These are phyloP conservation scores for Sus cebifrons DNA, from an alignment of 2,797 vertebrate species.

Conservation along the genomic window DNA sequence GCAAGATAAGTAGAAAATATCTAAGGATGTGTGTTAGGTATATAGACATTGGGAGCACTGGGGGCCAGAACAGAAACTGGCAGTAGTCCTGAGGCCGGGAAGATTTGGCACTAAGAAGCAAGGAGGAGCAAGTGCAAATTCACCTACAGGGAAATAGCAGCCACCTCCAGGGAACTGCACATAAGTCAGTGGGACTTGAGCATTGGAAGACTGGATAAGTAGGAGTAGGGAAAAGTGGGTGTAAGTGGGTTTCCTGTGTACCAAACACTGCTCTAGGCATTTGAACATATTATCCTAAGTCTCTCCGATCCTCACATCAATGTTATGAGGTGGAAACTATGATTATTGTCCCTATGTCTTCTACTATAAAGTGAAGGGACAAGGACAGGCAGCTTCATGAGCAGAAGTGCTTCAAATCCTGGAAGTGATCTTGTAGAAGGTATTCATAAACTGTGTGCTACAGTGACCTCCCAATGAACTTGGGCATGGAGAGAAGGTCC, in stretches of 20 bases:
- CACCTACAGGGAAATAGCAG: rapidly evolving
- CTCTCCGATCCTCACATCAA: background rate
- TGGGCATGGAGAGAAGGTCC: too few relatives aligned
- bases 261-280: background rate
- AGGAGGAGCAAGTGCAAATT: rapidly evolving
- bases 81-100: background rate
- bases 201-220: rapidly evolving
- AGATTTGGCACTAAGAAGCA: rapidly evolving
- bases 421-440: rapidly evolving
- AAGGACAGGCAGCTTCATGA: too few relatives aligned
- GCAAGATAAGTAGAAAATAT: background rate
- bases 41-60: rapidly evolving
- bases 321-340: background rate
- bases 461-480: background rate
- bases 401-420: background rate
- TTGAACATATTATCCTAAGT: background rate
- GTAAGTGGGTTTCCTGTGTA: rapidly evolving
- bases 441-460: background rate
- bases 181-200: rapidly evolving
- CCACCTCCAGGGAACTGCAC: background rate
- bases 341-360: background rate
- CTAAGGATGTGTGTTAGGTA: rapidly evolving
- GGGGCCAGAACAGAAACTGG: background rate
- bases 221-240: background rate
- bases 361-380: background rate